Evolutionary conservation across 2,888 invertebrate species (phyloP).

Genomic region (Ophraella communa): DNA sequence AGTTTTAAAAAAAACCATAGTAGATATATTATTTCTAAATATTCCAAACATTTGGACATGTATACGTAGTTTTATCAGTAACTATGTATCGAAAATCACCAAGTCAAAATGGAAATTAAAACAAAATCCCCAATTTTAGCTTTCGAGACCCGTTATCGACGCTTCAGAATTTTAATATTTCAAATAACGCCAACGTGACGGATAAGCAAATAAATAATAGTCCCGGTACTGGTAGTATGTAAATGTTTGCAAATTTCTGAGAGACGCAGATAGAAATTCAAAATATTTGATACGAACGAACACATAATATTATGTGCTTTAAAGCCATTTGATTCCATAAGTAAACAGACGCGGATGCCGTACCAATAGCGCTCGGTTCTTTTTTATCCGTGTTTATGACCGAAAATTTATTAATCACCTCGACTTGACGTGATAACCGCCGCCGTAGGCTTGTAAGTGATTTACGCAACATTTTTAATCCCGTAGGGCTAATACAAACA

Average conservation of each 20-base stretch:
- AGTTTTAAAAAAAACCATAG: too few species aligned
- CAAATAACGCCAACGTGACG: not conserved
- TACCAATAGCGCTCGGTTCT: too few species aligned
- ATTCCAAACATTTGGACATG: too few species aligned
- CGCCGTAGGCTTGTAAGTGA: not conserved
- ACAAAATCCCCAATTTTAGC: too few species aligned
- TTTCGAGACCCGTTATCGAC: too few species aligned
- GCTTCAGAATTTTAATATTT: not conserved
- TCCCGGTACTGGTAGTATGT: not conserved
- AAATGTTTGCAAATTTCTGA: not conserved
- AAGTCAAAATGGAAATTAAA: too few species aligned
- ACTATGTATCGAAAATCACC: too few species aligned
- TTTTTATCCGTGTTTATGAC: not conserved
- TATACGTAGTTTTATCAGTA: too few species aligned
- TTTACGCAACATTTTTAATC: conserved; percentile 4
- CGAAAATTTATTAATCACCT: not conserved
- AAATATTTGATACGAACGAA: not conserved
- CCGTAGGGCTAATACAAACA: conserved; percentile 1
- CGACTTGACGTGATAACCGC: not conserved
- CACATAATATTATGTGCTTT: not conserved
- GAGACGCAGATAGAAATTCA: not conserved
- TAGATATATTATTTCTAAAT: too few species aligned
- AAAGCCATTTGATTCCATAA: not conserved
- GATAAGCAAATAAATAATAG: not conserved
- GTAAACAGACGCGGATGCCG: not conserved